These are phyloP conservation scores for Gopherus evgoodei DNA, from an alignment of 2,113 vertebrate genomes.

Conservation along the genomic window DNA sequence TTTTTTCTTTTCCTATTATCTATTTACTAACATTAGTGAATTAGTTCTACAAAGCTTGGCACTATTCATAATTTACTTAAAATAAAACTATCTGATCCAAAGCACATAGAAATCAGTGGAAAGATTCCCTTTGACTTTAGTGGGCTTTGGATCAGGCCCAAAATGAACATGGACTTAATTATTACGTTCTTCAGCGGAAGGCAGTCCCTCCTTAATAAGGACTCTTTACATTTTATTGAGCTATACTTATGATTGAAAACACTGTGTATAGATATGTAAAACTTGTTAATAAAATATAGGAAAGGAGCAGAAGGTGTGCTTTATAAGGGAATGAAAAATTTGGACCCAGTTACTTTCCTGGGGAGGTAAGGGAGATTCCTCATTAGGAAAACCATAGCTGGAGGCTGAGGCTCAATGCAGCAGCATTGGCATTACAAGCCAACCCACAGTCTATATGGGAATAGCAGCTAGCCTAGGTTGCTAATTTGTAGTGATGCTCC, in stretches of 20 bases:
- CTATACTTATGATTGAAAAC: conserved; percentile 26
- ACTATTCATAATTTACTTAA: conserved; percentile 37
- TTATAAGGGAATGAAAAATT: background rate
- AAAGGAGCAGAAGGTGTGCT: conserved; percentile 46
- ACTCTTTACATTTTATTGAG: conserved; percentile 29
- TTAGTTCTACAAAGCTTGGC: conserved; percentile 27
- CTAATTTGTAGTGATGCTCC: background rate
- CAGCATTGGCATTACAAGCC: background rate
- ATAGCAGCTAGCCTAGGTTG: background rate
- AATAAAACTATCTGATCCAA: conserved; percentile 51
- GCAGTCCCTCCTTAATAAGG: background rate
- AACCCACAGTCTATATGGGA: background rate
- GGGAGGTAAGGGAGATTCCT: fast-evolving
- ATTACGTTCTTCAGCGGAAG: conserved; percentile 35
- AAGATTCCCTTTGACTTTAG: conserved; percentile 43
- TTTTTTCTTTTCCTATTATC: conserved; percentile 14
- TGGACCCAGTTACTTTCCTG: conserved; percentile 15
- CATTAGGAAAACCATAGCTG: fast-evolving
- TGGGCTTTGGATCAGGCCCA: conserved; percentile 44
- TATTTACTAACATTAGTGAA: conserved; percentile 43
- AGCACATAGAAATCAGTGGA: conserved; percentile 55
- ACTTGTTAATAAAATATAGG: conserved; percentile 36
- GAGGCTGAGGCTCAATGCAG: background rate
- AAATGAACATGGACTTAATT: conserved; percentile 65
- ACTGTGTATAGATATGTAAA: background rate